Base-by-base conservation (phyloP, 2,888 invertebrate genomes). In the Aphrophora alni region DNA sequence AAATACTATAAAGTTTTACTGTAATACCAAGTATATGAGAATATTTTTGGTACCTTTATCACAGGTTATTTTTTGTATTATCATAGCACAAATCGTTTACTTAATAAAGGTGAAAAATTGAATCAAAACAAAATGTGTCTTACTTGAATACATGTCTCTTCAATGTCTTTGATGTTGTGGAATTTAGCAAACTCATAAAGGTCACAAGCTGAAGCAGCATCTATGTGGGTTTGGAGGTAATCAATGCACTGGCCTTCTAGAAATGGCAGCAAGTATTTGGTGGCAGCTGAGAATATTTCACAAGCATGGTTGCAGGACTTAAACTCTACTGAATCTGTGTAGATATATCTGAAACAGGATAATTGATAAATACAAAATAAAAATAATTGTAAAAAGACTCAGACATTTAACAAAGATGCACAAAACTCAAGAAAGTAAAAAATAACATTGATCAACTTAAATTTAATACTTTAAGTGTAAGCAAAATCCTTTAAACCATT, bases 121-220 rank as follows among this genome's bases (percentile, higher is more conserved):
- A n/a, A n/a, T n/a, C n/a, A n/a, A n/a, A n/a, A n/a, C n/a, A n/a
- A n/a, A n/a, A n/a, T n/a, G n/a, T n/a, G n/a, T n/a, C n/a, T 77
- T 86, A 93, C 94, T 90, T 93, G 93, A 86, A 96, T 90, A 87
- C 95, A 95, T 87, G 94, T 94, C 33, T 94, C 94, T 93, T 95
- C 94, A 0, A 96, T 89, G 0, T 93, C 92, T 81, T 93, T 94
- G 86, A 95, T 95, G 82, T 96, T 95, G 88, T 96, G 96, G 0
- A 96, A 89, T 83, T 94, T 93, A 0, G 96, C 95, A 90, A 96
- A 96, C 87, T 96, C 96, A 86, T 95, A 96, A 0, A 96, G 95
- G 74, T 95, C 89, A 84, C 96, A 96, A 0, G 95, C 96, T 88
- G 95, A 96, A 86, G 93, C 93, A 0, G 95, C 93, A 81, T 93